Conservation (phyloP, 1,140 invertebrate species). For the Mesaphorura yosii region DNA sequence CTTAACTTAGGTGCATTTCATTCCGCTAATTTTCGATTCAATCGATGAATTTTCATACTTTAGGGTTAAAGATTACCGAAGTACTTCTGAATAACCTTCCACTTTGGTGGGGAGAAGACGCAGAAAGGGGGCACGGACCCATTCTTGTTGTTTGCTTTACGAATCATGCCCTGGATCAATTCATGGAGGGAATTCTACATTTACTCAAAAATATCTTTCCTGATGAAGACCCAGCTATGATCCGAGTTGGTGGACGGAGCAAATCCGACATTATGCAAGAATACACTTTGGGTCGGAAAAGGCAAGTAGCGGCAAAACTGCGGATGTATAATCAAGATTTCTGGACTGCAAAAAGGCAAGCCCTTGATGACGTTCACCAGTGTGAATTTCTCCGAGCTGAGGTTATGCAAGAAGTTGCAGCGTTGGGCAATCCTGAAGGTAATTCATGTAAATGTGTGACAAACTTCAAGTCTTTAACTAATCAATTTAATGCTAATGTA, state of each 20-base stretch:
- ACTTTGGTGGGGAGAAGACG: constrained; percentile 17
- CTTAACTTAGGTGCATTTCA: background rate
- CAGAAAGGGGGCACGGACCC: too few relatives aligned
- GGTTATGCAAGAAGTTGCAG: constrained; percentile 11
- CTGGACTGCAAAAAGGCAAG: background rate
- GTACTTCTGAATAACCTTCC: constrained; percentile 22
- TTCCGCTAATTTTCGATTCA: background rate
- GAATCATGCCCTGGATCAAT: constrained; percentile 80
- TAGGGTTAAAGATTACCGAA: constrained; percentile 26
- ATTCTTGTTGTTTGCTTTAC: constrained; percentile 72
- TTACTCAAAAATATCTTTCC: constrained; percentile 12
- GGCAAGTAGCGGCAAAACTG: background rate
- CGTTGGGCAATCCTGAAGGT: constrained; percentile 8
- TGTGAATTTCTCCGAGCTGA: constrained; percentile 1
- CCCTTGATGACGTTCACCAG: background rate
- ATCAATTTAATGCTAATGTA: background rate
- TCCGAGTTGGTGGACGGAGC: constrained; percentile 17
- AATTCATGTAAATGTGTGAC: background rate
- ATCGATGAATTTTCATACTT: too few relatives aligned
- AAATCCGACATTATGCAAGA: constrained; percentile 10
- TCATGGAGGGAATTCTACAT: constrained; percentile 57
- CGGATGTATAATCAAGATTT: background rate
- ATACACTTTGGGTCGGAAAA: constrained; percentile 6
- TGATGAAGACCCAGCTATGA: constrained; percentile 5
- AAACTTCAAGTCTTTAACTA: too few relatives aligned